Conservation (phyloP, 2,888 invertebrate genomes). For the Conchocele bisecta region DNA sequence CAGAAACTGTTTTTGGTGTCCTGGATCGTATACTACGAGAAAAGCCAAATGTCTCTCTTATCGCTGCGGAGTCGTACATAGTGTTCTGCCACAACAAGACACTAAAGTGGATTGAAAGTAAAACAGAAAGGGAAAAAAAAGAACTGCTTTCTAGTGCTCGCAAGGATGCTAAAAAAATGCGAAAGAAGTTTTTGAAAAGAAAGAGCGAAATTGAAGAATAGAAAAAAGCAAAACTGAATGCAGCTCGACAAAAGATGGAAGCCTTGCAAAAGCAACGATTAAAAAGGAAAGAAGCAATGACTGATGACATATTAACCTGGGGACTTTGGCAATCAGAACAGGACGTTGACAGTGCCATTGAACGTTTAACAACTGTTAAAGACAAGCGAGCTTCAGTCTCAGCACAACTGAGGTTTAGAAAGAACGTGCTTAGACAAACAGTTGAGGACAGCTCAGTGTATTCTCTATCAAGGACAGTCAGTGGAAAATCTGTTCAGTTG, state of each 20-base stretch:
- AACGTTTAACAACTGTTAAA: slow-evolving; percentile 23
- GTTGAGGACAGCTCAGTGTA: slow-evolving; percentile 3
- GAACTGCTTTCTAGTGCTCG: slow-evolving; percentile 12
- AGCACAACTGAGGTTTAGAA: slow-evolving; percentile 37
- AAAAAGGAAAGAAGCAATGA: slow-evolving; percentile 14
- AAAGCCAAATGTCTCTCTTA: slow-evolving; percentile 33
- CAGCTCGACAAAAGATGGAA: slow-evolving; percentile 24
- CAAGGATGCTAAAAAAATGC: slow-evolving; percentile 15
- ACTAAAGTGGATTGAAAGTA: slow-evolving; percentile 29
- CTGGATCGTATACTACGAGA: slow-evolving; percentile 35
- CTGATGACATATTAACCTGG: slow-evolving; percentile 29
- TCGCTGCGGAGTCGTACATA: slow-evolving; percentile 27
- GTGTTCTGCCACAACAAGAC: slow-evolving; percentile 43
- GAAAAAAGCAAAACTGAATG: slow-evolving; percentile 19
- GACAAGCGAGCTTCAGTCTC: slow-evolving; percentile 25
- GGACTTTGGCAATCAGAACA: slow-evolving; percentile 49
- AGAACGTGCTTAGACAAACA: slow-evolving; percentile 22
- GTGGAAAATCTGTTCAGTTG: slow-evolving; percentile 16
- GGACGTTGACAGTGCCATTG: slow-evolving; percentile 30
- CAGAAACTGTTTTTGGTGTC: slow-evolving; percentile 43
- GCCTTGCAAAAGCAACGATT: slow-evolving; percentile 19
- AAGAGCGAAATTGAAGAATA: slow-evolving; percentile 36
- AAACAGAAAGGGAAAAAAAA: slow-evolving; percentile 16
- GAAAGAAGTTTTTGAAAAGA: slow-evolving; percentile 27
- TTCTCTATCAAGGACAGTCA: slow-evolving; percentile 13